Evolutionary conservation across 2,888 invertebrate species (phyloP).

Genomic region (Lasioglossum marginatum): DNA sequence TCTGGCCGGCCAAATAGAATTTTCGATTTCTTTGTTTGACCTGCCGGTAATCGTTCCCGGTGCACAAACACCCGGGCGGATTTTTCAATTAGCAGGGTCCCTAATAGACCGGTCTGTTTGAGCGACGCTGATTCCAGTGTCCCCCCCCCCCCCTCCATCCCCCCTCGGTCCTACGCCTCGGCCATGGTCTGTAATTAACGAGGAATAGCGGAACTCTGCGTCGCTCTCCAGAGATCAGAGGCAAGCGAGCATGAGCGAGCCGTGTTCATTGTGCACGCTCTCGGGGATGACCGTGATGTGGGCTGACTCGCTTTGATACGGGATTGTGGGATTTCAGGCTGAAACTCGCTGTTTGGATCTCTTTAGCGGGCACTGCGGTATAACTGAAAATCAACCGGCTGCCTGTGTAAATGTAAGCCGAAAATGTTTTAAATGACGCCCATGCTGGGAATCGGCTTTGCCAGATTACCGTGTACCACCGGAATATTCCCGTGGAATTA

Average conservation of each 20-base stretch:
- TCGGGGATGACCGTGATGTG: constrained; percentile 17
- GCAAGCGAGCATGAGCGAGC: background rate
- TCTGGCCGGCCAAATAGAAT: constrained; percentile 48
- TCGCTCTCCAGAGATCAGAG: constrained; percentile 13
- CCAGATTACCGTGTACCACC: background rate
- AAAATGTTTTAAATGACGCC: constrained; percentile 5
- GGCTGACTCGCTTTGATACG: background rate
- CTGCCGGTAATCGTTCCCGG: constrained; percentile 42
- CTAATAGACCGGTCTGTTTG: constrained; percentile 47
- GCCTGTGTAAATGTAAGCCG: background rate
- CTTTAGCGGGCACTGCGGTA: constrained; percentile 25
- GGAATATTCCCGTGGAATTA: constrained; percentile 5
- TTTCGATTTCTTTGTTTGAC: constrained; percentile 59
- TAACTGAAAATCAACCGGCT: constrained; percentile 6
- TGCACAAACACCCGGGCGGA: constrained; percentile 31
- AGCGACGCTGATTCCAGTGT: constrained; percentile 12
- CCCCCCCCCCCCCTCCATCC: background rate
- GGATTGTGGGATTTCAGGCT: constrained; percentile 9
- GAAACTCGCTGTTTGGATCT: constrained; percentile 6
- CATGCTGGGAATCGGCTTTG: background rate
- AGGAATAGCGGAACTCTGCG: constrained; percentile 53
- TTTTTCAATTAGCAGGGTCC: constrained; percentile 50
- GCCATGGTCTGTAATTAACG: constrained; percentile 57
- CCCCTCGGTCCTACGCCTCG: background rate
- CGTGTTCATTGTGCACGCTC: background rate